A percentile compares a stretch with the other conserved stretches of the same genome.
phyloP scores from a whole-genome alignment of 2,888 invertebrate genomes.

The Parascotia fuliginaria region DNA sequence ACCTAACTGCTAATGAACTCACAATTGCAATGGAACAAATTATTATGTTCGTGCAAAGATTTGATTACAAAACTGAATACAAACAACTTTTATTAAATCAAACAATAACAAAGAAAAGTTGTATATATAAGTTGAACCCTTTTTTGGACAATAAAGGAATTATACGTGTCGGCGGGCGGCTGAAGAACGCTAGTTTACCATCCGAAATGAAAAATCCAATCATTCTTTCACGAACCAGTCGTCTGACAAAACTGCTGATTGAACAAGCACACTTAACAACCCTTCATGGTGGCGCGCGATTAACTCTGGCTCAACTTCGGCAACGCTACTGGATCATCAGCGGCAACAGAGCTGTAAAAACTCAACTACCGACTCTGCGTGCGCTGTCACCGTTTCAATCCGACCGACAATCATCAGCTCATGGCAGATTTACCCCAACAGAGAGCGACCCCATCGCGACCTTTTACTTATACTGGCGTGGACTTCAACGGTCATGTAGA shows the following conservation, averaged over 20 bases:
- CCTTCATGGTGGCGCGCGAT: slow-evolving; percentile 8
- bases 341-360: not conserved
- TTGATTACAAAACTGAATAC: not conserved
- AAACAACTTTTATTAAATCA: not conserved
- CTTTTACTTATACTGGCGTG: no score
- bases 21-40: no score
- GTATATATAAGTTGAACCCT: slow-evolving; percentile 2
- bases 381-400: not conserved
- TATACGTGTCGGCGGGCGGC: no score
- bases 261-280: not conserved
- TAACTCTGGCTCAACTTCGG: slow-evolving; percentile 2
- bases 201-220: slow-evolving; percentile 5
- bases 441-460: not conserved
- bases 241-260: not conserved
- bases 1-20: not conserved
- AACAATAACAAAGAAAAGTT: not conserved
- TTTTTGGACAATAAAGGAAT: no score
- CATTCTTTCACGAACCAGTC: not conserved
- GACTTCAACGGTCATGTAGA: slow-evolving; percentile 6
- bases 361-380: not conserved
- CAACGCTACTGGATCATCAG: slow-evolving; percentile 10
- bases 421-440: not conserved
- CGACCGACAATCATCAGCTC: not conserved
- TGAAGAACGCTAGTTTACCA: not conserved
- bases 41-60: slow-evolving; percentile 1